Percentiles rank a stretch among this genome's conserved stretches.
Evolutionary conservation across 2,888 invertebrate species (phyloP).

Genomic region (Stomorhina lunata): DNA sequence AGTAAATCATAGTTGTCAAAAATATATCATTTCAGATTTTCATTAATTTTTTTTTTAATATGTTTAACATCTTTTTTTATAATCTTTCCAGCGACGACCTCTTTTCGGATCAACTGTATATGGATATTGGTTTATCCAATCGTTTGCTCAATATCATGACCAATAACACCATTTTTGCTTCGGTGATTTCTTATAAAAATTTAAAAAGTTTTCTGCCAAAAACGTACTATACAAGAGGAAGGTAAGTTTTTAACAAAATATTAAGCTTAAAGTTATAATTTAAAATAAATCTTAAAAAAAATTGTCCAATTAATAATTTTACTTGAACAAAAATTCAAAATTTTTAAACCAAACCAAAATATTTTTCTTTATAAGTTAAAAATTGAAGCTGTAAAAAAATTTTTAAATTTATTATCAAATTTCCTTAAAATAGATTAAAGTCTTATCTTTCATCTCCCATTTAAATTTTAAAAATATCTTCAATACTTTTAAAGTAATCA

Average conservation of each 20-base stretch:
- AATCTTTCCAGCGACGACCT: conserved; percentile 77
- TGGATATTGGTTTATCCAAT: conserved; percentile 78
- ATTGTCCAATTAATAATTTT: no score
- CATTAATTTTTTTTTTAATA: no score
- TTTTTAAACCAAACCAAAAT: no score
- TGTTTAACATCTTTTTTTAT: not conserved
- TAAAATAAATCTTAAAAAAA: no score
- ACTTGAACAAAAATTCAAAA: no score
- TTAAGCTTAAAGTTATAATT: no score
- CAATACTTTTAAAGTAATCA: not conserved
- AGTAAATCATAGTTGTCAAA: no score
- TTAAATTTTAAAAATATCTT: not conserved
- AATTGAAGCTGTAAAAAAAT: not conserved
- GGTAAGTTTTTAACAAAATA: conserved; percentile 71
- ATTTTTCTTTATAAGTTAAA: not conserved
- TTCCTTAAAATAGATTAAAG: not conserved
- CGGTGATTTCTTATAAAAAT: conserved; percentile 79
- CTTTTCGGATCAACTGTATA: conserved; percentile 79
- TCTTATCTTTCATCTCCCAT: not conserved
- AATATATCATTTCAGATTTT: no score
- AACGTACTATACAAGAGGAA: conserved; percentile 79
- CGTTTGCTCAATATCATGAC: conserved; percentile 77
- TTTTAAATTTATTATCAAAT: not conserved
- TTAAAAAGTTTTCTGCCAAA: conserved; percentile 79
- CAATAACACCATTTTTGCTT: conserved; percentile 79